Conservation (phyloP, 2,797 vertebrate genomes). For the Paramormyrops hopkinsi region DNA sequence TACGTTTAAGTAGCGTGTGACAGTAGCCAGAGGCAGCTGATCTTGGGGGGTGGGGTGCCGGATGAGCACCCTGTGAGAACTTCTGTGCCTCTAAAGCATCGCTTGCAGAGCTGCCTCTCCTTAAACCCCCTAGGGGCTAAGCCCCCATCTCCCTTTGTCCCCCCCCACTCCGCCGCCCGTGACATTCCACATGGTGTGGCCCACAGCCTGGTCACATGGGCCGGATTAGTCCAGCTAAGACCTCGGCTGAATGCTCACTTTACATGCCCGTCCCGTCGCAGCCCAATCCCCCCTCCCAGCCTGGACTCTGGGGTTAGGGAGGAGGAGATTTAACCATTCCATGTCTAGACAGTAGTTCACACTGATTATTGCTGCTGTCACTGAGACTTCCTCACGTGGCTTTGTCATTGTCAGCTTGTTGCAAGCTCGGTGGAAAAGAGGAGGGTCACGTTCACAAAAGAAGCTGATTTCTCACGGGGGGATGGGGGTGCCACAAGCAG, state of each 20-base stretch:
- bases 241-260: conserved; percentile 27
- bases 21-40: not conserved
- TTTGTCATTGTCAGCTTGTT: not conserved
- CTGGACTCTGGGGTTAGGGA: not conserved
- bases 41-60: not conserved
- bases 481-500: not conserved
- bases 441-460: not conserved
- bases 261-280: not conserved
- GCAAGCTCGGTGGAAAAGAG: not conserved
- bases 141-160: conserved; percentile 13
- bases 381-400: not conserved
- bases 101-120: not conserved
- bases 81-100: not conserved
- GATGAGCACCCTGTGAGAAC: not conserved
- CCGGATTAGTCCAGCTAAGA: conserved; percentile 20
- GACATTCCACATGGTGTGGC: not conserved
- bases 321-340: conserved; percentile 13
- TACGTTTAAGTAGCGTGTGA: not conserved
- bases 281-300: not conserved
- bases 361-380: conserved; percentile 1
- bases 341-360: conserved; percentile 20
- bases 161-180: conserved; percentile 3
- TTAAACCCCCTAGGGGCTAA: conserved; percentile 27
- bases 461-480: not conserved
- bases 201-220: conserved; percentile 16